Percentiles rank a stretch among this genome's conserved stretches.
Conservation (phyloP, 1,140 invertebrate species). For the Drosophila auraria region DNA sequence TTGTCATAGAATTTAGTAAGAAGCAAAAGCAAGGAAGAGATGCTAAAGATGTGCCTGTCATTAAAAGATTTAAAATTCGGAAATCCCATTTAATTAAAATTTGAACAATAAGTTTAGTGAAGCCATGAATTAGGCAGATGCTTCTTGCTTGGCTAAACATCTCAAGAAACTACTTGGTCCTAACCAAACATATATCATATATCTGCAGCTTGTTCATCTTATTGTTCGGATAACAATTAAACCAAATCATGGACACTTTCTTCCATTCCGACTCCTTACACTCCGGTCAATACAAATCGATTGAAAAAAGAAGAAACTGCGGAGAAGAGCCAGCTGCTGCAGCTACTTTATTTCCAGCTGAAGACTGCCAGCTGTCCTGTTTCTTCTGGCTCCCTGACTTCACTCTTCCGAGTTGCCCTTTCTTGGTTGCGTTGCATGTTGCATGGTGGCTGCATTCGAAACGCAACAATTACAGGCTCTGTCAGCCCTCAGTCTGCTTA, state of each 20-base stretch:
- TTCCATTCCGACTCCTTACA: conserved; percentile 3
- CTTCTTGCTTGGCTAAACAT: background rate
- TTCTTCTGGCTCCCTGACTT: conserved; percentile 22
- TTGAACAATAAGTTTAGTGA: too few relatives aligned
- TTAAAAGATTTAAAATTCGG: background rate
- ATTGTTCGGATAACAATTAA: conserved; percentile 24
- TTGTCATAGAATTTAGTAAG: background rate
- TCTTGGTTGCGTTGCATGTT: conserved; percentile 11
- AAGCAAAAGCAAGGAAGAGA: background rate
- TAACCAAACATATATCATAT: background rate
- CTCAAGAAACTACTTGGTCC: background rate
- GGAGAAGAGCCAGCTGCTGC: conserved; percentile 25
- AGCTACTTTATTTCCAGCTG: conserved; percentile 8
- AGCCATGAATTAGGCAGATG: background rate
- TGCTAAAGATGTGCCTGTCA: too few relatives aligned
- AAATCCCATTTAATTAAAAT: too few relatives aligned
- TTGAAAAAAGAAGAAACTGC: conserved; percentile 28
- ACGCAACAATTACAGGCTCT: conserved; percentile 25
- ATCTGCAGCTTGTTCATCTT: background rate
- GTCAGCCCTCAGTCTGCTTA: conserved; percentile 21
- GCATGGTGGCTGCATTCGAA: conserved; percentile 32
- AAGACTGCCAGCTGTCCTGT: conserved; percentile 38
- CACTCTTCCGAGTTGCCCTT: conserved; percentile 16
- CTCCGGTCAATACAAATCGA: conserved; percentile 29
- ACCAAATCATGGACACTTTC: conserved; percentile 14